These are phyloP conservation scores for Globia sparganii DNA, from an alignment of 2,888 invertebrate species.

Conservation along the genomic window DNA sequence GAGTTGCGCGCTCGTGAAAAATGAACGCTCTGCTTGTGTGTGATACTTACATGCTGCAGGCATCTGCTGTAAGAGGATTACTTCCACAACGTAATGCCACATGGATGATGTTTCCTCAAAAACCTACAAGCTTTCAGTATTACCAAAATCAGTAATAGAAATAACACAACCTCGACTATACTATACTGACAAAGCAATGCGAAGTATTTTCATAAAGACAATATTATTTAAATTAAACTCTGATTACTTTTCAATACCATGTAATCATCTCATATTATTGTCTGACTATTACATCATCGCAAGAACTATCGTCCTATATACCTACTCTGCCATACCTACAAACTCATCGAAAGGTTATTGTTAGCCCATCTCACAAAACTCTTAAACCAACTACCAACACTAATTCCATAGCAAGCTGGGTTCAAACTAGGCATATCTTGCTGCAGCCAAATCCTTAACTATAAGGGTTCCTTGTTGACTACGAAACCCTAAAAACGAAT, in stretches of 20 bases:
- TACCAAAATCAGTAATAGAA: background rate
- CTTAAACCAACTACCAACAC: no score
- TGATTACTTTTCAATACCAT: background rate
- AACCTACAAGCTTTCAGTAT: background rate
- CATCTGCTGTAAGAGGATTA: conserved; percentile 10
- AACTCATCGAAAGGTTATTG: background rate
- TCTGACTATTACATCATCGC: no score
- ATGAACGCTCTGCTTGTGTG: background rate
- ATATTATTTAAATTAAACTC: background rate
- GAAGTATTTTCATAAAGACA: background rate
- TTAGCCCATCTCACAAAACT: background rate
- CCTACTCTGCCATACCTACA: no score
- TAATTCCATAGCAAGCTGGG: background rate
- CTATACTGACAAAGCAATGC: background rate
- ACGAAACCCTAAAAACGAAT: no score
- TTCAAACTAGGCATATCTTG: no score
- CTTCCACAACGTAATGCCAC: background rate
- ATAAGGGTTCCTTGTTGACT: no score
- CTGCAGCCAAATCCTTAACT: no score
- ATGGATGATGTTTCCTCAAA: background rate
- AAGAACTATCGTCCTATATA: no score
- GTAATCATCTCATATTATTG: background rate
- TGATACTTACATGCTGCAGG: background rate
- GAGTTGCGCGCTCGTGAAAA: background rate
- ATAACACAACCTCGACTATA: background rate